These are phyloP conservation scores for Synodontis membranacea DNA, from an alignment of 2,113 vertebrate genomes.

Conservation along the genomic window DNA sequence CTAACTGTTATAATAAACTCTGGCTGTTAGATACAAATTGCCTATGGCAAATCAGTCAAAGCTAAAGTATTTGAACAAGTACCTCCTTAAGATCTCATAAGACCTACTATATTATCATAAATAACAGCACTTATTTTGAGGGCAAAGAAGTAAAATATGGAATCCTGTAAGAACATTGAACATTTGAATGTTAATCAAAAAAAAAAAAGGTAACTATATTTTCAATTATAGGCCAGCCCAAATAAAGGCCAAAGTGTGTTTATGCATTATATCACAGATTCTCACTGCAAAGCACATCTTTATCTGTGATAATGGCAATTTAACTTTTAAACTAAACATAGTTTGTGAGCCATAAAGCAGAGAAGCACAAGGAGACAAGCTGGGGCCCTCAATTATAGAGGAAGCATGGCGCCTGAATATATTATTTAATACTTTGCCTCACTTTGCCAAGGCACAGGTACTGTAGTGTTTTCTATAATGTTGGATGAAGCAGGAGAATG, in stretches of 20 bases:
- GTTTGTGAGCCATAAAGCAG: not conserved
- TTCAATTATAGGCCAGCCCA: not conserved
- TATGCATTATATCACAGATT: not conserved
- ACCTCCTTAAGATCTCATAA: slow-evolving; percentile 46
- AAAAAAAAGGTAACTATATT: not conserved
- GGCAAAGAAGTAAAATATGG: not conserved
- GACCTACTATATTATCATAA: not conserved
- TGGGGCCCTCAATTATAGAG: not conserved
- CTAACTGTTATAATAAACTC: slow-evolving; percentile 58
- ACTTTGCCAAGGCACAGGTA: not conserved
- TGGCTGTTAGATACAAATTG: slow-evolving; percentile 55
- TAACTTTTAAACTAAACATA: not conserved
- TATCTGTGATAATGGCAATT: not conserved
- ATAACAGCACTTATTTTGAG: not conserved
- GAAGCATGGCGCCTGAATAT: not conserved
- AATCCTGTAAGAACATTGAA: not conserved
- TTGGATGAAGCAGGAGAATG: not conserved
- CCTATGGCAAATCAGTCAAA: slow-evolving; percentile 56
- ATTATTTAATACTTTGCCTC: not conserved
- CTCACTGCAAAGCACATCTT: not conserved
- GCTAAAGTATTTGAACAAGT: slow-evolving; percentile 57
- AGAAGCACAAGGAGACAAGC: not conserved
- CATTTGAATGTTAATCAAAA: not conserved
- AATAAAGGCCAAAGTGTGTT: not conserved
- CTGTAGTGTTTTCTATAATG: not conserved